phyloP scores from a whole-genome alignment of 2,797 vertebrate species.

The Ciconia nigra region DNA sequence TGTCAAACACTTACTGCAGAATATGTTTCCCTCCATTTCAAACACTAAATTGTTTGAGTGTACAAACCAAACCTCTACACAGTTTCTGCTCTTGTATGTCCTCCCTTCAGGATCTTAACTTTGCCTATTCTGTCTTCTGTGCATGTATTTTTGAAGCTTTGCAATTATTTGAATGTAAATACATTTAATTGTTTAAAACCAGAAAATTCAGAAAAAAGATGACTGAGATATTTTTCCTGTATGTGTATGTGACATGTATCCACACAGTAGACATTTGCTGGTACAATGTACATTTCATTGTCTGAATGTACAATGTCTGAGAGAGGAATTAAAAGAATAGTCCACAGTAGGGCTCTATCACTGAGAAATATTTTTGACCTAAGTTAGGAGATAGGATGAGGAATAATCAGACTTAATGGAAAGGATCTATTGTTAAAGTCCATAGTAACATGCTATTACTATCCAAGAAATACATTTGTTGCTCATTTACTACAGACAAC shows the following conservation, averaged over 20 bases:
- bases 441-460: not conserved
- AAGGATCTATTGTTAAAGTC: not conserved
- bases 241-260: not conserved
- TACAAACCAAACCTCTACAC: not conserved
- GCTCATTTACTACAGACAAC: not conserved
- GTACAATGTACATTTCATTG: not conserved
- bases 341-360: not conserved
- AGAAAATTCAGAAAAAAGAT: not conserved
- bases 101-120: not conserved
- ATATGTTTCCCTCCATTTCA: not conserved
- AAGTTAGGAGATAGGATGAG: not conserved
- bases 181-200: not conserved
- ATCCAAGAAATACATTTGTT: not conserved
- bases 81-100: not conserved
- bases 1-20: not conserved
- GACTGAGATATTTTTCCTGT: not conserved
- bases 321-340: not conserved
- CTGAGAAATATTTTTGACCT: not conserved
- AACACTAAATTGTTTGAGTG: not conserved
- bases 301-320: not conserved
- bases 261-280: not conserved
- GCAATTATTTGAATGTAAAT: not conserved
- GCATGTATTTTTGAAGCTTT: not conserved
- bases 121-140: not conserved
- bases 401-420: not conserved